Evolutionary conservation across 1,140 invertebrate species (phyloP).

Genomic region (Armadillidium nasatum): DNA sequence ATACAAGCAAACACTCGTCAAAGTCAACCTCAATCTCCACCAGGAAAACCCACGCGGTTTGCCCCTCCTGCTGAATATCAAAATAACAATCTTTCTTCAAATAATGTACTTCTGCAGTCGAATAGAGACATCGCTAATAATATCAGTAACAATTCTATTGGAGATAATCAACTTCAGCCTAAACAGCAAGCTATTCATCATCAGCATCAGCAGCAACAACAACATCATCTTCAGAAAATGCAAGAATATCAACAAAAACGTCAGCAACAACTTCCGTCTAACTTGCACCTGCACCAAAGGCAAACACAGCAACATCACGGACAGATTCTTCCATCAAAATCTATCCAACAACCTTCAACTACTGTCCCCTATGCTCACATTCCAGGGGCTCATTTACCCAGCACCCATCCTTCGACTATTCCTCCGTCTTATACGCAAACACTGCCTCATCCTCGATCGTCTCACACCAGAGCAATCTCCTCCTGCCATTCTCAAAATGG

Average conservation of each 20-base stretch:
- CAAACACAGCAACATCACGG: conserved; percentile 37
- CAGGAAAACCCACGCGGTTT: conserved; percentile 17
- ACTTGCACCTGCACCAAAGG: conserved; percentile 23
- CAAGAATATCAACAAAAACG: background rate
- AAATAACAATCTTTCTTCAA: background rate
- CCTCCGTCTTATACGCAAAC: conserved; percentile 35
- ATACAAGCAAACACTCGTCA: conserved; percentile 28
- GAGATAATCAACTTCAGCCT: conserved; percentile 2
- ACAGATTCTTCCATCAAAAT: too few species aligned
- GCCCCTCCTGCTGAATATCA: conserved; percentile 11
- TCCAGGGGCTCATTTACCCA: too few species aligned
- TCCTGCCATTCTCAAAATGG: conserved; percentile 16
- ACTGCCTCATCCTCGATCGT: conserved; percentile 39
- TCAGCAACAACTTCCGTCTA: conserved; percentile 10
- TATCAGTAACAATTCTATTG: background rate
- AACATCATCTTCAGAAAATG: conserved; percentile 10
- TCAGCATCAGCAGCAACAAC: background rate
- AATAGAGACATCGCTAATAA: background rate
- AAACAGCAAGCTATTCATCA: background rate
- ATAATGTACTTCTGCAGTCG: background rate
- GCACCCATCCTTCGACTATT: background rate
- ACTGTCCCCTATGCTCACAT: conserved; percentile 10
- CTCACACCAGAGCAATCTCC: conserved; percentile 23
- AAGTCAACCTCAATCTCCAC: conserved; percentile 31
- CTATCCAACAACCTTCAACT: conserved; percentile 10